A percentile compares a stretch with the other conserved stretches of the same genome.
These are phyloP conservation scores for Streptopelia turtur DNA, from an alignment of 2,797 vertebrate species.

Conservation along the genomic window DNA sequence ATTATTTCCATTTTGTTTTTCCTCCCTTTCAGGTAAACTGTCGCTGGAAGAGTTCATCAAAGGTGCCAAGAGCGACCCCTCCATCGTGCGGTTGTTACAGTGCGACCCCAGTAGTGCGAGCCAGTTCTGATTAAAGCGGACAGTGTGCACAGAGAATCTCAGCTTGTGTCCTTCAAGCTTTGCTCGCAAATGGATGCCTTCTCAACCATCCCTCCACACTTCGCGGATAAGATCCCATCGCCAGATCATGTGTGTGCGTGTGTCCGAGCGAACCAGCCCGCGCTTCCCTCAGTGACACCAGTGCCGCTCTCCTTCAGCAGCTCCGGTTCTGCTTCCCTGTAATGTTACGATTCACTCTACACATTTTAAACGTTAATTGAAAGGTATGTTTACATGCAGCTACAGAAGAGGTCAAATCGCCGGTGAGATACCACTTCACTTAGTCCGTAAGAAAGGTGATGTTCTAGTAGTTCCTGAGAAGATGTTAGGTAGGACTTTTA, in stretches of 20 bases:
- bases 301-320: slow-evolving; percentile 41
- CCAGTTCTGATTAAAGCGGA: slow-evolving; percentile 82
- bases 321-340: slow-evolving; percentile 40
- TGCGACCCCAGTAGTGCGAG: slow-evolving; percentile 88
- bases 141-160: slow-evolving; percentile 68
- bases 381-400: slow-evolving; percentile 70
- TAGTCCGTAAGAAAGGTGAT: background rate
- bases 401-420: background rate
- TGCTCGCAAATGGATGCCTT: slow-evolving; percentile 81
- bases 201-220: slow-evolving; percentile 68
- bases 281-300: slow-evolving; percentile 52
- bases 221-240: slow-evolving; percentile 49
- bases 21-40: slow-evolving; percentile 80
- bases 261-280: slow-evolving; percentile 48
- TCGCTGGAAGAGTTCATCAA: slow-evolving; percentile 90
- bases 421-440: slow-evolving; percentile 15
- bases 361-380: slow-evolving; percentile 13
- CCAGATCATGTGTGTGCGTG: slow-evolving; percentile 53
- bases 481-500: slow-evolving; percentile 61
- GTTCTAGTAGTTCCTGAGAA: background rate
- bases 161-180: slow-evolving; percentile 78
- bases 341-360: slow-evolving; percentile 31
- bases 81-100: slow-evolving; percentile 88
- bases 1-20: background rate
- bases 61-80: slow-evolving; percentile 91